These are phyloP conservation scores for Plumapathes pennacea DNA, from an alignment of 92 coral and sea anemone genomes.

Conservation along the genomic window DNA sequence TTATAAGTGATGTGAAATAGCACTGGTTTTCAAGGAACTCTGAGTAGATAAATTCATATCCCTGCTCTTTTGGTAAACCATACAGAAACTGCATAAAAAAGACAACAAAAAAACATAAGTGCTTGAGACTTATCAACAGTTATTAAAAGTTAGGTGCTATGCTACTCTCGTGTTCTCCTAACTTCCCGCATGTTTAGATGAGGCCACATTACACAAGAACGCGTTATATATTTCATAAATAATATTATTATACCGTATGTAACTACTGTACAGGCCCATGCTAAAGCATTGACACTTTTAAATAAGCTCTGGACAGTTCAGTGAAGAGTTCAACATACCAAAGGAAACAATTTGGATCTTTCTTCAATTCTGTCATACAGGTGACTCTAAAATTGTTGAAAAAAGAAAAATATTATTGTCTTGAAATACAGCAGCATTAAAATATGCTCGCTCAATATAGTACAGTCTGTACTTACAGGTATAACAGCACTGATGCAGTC, in stretches of 20 bases:
- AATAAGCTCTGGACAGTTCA: no score
- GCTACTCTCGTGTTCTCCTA: no score
- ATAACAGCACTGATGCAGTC: constrained; percentile 90
- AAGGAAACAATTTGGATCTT: constrained; percentile 62
- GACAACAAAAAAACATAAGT: background rate
- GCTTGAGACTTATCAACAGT: no score
- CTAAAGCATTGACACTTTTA: no score
- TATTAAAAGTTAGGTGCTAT: no score
- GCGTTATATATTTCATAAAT: no score
- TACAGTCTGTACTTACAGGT: constrained; percentile 53
- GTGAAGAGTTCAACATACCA: no score
- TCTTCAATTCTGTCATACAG: constrained; percentile 70
- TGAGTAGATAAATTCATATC: constrained; percentile 87
- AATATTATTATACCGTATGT: no score
- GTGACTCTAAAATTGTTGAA: constrained; percentile 40
- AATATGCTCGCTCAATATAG: background rate
- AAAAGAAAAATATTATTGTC: background rate
- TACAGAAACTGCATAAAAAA: constrained; percentile 75
- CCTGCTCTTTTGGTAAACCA: constrained; percentile 86
- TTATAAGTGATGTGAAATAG: constrained; percentile 86
- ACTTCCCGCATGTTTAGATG: no score
- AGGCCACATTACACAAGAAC: no score
- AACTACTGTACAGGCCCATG: no score
- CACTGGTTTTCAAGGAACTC: constrained; percentile 85
- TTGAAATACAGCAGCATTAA: background rate